Conservation (phyloP, 2,797 vertebrate genomes). For the Onychomys torridus region DNA sequence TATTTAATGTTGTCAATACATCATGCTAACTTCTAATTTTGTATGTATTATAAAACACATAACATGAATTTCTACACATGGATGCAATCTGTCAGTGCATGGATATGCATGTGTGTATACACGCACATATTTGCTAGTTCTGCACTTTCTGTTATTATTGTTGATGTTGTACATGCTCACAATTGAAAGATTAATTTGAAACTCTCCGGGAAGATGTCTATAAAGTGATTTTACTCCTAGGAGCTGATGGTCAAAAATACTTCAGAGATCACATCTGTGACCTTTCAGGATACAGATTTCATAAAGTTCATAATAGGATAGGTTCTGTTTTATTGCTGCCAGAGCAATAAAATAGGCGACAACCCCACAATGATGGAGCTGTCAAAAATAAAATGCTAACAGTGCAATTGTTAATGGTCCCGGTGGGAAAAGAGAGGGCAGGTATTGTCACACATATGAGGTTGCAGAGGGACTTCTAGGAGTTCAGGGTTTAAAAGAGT, state of each 20-base stretch:
- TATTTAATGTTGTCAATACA: constrained; percentile 21
- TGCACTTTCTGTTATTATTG: not conserved
- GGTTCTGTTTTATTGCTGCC: constrained; percentile 46
- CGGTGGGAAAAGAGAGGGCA: constrained; percentile 26
- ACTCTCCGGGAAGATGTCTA: not conserved
- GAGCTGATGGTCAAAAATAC: constrained; percentile 38
- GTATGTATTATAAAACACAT: constrained; percentile 18
- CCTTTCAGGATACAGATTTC: constrained; percentile 58
- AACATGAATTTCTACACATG: not conserved
- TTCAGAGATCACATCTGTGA: constrained; percentile 20
- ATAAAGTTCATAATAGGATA: constrained; percentile 56
- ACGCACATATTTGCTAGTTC: not conserved
- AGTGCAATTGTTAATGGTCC: not conserved
- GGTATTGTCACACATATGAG: not conserved
- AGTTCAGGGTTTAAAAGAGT: constrained; percentile 68
- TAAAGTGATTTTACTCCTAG: constrained; percentile 38
- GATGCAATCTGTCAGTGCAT: not conserved
- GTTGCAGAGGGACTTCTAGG: not conserved
- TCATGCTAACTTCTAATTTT: constrained; percentile 50
- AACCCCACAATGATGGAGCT: constrained; percentile 54
- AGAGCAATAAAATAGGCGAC: constrained; percentile 58
- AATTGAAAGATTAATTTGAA: constrained; percentile 54
- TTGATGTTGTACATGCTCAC: not conserved
- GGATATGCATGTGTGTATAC: not conserved
- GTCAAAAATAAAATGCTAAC: constrained; percentile 59